Evolutionary conservation across 1,140 invertebrate genomes (phyloP).

Genomic region (Pentalonia nigronervosa): DNA sequence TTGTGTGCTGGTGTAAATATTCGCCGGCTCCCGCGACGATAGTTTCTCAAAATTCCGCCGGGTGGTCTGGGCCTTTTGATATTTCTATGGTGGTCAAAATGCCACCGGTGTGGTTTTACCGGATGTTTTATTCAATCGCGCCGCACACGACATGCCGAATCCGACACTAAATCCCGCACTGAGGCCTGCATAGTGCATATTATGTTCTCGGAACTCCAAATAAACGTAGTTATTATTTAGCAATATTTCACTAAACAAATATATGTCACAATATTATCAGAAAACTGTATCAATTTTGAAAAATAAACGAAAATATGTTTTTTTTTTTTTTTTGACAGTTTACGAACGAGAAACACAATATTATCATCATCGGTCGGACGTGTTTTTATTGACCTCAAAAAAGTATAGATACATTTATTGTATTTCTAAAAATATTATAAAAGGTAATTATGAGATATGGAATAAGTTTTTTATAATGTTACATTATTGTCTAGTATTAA

Average conservation of each 20-base stretch:
- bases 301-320: not conserved
- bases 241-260: not conserved
- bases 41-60: slow-evolving; percentile 36
- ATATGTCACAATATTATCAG: not conserved
- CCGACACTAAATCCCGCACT: not conserved
- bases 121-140: not conserved
- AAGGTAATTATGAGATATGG: too few species aligned
- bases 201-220: not conserved
- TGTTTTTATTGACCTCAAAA: not conserved
- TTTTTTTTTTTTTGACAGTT: not conserved
- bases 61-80: slow-evolving; percentile 42
- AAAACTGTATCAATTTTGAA: not conserved
- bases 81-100: slow-evolving; percentile 37
- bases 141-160: not conserved
- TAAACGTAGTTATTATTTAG: not conserved
- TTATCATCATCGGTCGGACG: not conserved
- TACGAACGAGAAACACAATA: not conserved
- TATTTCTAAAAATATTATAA: too few species aligned
- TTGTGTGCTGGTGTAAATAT: not conserved
- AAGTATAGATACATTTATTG: too few species aligned
- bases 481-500: too few species aligned
- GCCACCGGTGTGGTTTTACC: slow-evolving; percentile 40
- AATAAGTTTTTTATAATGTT: too few species aligned
- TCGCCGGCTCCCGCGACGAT: not conserved
- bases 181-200: not conserved